Evolutionary conservation across 1,140 invertebrate genomes (phyloP), one percentile per base, ranked within the genome.

Genomic region (Drosophila guanche): DNA sequence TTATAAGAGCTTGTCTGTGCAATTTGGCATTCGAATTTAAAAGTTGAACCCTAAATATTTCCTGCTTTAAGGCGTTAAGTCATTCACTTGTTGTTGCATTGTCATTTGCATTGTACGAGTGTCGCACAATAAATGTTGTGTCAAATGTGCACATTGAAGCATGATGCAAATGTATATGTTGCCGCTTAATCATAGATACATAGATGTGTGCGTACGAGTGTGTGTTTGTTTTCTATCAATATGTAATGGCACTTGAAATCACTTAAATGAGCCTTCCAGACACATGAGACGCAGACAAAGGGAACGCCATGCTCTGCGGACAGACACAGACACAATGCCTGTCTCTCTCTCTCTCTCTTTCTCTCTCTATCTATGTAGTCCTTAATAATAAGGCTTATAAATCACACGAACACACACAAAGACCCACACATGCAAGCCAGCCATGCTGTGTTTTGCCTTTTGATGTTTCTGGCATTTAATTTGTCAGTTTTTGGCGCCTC

Each of bases 391-490:
- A 48, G 59, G 68, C 69, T 74, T 74, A 74, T 52, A 74, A 57
- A 41, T 63, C 52, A 57, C 45, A 50, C 27, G 5, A 0, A 33
- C 29, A 33, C 29, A 61, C n/a, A 51, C n/a, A 68, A 5, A 27
- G 23, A 5, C 12, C 23, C 12, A 33, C 12, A 29, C 29, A 14
- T 10, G 23, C 5, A 1, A 27, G 8, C 16, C 0, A 22, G 8
- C 41, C 40, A 37, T 62, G 27, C 29, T 56, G 68, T 56, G 68
- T 53, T n/a, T 37, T 52, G 52, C 47, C 67, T 52, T 65, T 63
- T 73, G 69, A 72, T 72, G 69, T 73, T 74, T 37, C 73, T 74
- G 69, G 69, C 70, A 74, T 74, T 57, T 74, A 73, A 73, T 74
- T 65, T 74, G 69, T 52, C 69, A 57, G 50, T 63, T 73, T 70